Evolutionary conservation across 2,797 vertebrate genomes (phyloP), one percentile per base, ranked within the genome.

Genomic region (Poecile montanus): DNA sequence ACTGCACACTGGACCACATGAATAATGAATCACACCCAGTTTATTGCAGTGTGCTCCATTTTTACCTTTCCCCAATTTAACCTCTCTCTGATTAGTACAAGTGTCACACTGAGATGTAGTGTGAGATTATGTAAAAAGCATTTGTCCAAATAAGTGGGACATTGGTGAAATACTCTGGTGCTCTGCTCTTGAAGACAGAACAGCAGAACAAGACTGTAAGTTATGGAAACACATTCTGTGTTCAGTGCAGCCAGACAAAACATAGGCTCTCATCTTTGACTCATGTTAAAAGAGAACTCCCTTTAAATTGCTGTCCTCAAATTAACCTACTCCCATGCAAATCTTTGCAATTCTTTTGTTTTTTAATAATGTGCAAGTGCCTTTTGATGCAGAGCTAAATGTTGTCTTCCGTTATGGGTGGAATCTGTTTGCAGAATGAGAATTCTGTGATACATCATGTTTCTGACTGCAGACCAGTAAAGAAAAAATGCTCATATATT

Each of bases 251-350:
- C 51, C 77, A 80, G 30, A 50, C 63, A 19, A 68, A 93, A 88
- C 34, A 32, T 1, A 62, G 56, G 60, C 50, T 81, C 29, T 92
- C 83, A 94, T 95, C 94, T 97, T 95, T 96, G 94, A 81, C 95
- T 97, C 94, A 93, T 92, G 73, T 68, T 88, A 78, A 29, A 71
- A 61, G 93, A 94, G 93, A 95, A 86, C 78, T 96, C 85, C 85
- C 77, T 90, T 90, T 66, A 65, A 78, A 56, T 34, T 82, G 71
- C 67, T 94, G 80, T 75, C 91, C 91, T 93, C 85, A 67, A 78
- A 73, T 93, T 61, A 88, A 87, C 26, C 77, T 87, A 82, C 80
- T 86, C 32, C 62, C 85, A 9, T 94, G 95, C 57, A 77, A 92
- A 89, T 83, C 80, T 94, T 81, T 81, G 84, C 93, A 80, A 20